Base-by-base conservation (phyloP, 2,797 vertebrate genomes). In the Trematomus bernacchii region DNA sequence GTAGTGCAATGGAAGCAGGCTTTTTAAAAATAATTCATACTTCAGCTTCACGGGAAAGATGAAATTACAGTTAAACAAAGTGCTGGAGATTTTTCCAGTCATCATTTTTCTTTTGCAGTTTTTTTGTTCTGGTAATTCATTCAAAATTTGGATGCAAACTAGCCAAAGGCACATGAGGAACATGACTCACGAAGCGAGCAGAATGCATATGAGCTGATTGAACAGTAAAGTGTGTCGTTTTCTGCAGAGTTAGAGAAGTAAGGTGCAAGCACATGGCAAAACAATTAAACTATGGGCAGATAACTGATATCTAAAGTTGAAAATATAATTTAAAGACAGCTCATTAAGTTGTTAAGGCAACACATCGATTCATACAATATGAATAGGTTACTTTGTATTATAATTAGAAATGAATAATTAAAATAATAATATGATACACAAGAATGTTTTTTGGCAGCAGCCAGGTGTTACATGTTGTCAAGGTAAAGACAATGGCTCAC, bases 251-350 rank as follows among this genome's bases (percentile, higher is more conserved):
- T 44, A 65, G 16, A 33, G 52, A 60, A 46, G 51, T 69, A 68
- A 61, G 27, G 11, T 43, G 40, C 68, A 66, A 69, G 70, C 68
- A 83, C 44, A 73, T 70, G 54, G 73, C 50, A 47, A 57, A 73
- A 68, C 51, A 62, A 76, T 57, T 62, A 27, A 27, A 47, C 66
- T 42, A 62, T 61, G 53, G 15, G 66, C 55, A 60, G n/a, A 68
- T 40, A 13, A 67, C 33, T 71, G 51, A 40, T 42, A 52, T 58
- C 73, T 60, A 53, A 64, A 65, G 27, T 6, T 10, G 16, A 66
- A 70, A 53, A 16, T 47, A 47, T 57, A 11, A 51, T 54, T 58
- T 15, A 40, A 66, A 48, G 16, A 75, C 40, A 19, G 50, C 14
- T 53, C 66, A 60, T 77, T 70, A 30, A 40, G 11, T 51, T 21